Conservation (phyloP, 2,888 invertebrate species). For the Apotomis turbidana region DNA sequence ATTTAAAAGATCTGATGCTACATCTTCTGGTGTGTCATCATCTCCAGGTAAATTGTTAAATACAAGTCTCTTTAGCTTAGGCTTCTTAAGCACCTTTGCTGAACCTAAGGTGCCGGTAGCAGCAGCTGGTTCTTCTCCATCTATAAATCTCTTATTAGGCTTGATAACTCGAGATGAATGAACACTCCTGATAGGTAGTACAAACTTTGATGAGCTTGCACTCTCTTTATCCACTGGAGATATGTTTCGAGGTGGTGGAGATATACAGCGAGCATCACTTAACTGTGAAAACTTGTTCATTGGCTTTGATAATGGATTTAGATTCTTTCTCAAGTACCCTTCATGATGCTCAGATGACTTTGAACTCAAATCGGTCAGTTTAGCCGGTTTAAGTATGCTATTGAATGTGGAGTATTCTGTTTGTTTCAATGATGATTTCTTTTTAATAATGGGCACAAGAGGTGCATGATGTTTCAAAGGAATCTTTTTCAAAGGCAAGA, state of each 20-base stretch:
- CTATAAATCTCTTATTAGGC: conserved; percentile 93
- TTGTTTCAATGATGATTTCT: conserved; percentile 83
- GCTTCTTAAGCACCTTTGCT: conserved; percentile 79
- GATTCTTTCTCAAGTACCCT: conserved; percentile 75
- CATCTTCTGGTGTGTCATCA: conserved; percentile 66
- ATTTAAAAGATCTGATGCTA: conserved; percentile 61
- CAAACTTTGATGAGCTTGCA: conserved; percentile 84
- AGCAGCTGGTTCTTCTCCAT: conserved; percentile 83
- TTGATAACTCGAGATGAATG: conserved; percentile 94
- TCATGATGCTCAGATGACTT: conserved; percentile 82
- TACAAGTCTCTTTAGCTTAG: conserved; percentile 76
- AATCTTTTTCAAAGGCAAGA: conserved; percentile 82
- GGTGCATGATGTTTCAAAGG: conserved; percentile 85
- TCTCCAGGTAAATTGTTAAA: conserved; percentile 74
- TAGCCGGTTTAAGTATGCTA: conserved; percentile 85
- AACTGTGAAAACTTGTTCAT: conserved; percentile 78
- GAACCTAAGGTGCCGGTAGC: conserved; percentile 58
- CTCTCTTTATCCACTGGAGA: conserved; percentile 73
- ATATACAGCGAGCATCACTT: conserved; percentile 74
- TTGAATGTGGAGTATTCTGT: conserved; percentile 83
- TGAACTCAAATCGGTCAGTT: conserved; percentile 85
- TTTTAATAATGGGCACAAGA: conserved; percentile 85
- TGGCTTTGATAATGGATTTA: conserved; percentile 77
- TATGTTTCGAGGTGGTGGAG: conserved; percentile 73
- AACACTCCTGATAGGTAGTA: conserved; percentile 91